These are phyloP conservation scores for Tetranychus piercei DNA, from an alignment of 2,888 invertebrate species.

Conservation along the genomic window DNA sequence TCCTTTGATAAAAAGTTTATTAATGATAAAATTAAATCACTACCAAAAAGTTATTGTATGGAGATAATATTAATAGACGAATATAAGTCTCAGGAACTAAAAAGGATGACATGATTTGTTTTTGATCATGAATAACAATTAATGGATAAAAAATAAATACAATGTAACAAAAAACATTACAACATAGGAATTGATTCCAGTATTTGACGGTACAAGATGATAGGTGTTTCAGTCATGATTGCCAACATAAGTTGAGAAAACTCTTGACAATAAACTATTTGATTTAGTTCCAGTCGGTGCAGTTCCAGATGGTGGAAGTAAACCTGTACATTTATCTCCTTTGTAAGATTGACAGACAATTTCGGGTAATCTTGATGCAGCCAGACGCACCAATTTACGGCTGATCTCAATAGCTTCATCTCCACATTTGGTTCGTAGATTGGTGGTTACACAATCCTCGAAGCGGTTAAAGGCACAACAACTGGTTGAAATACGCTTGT, in stretches of 20 bases:
- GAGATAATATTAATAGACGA: too few species aligned
- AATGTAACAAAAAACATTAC: too few species aligned
- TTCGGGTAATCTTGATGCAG: conserved; percentile 26
- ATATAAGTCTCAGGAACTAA: too few species aligned
- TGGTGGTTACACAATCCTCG: conserved; percentile 22
- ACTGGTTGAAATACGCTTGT: conserved; percentile 26
- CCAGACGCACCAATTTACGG: conserved; percentile 25
- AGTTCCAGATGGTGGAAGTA: conserved; percentile 24
- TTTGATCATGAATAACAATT: too few species aligned
- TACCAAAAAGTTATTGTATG: too few species aligned
- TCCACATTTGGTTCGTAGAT: conserved; percentile 26
- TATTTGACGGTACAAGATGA: too few species aligned
- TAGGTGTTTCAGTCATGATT: background rate
- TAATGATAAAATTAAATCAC: too few species aligned
- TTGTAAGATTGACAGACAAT: conserved; percentile 27
- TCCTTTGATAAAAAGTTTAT: too few species aligned
- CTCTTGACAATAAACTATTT: conserved; percentile 24
- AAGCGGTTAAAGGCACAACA: conserved; percentile 24
- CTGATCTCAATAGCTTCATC: conserved; percentile 27
- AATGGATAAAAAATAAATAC: too few species aligned
- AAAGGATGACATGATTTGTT: too few species aligned
- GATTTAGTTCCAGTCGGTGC: conserved; percentile 24
- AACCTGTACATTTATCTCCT: conserved; percentile 23
- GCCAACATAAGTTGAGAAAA: conserved; percentile 26
- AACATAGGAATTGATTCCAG: too few species aligned